Conservation (phyloP, 35 echinoderm and acorn worm genomes). For the Anneissia japonica region DNA sequence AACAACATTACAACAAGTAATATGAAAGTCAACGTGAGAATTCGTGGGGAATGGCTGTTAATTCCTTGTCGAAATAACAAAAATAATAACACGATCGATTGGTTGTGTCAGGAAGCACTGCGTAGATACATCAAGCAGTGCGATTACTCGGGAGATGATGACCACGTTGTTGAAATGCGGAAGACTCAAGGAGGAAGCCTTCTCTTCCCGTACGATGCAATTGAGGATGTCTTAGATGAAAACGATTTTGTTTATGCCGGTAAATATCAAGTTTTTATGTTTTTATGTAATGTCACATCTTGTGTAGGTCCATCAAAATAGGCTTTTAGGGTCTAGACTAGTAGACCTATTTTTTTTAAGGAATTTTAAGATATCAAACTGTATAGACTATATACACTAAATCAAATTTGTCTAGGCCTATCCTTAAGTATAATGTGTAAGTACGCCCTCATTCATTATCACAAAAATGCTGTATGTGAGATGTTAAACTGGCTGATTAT, state of each 20-base stretch:
- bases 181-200: constrained; percentile 72
- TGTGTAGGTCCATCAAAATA: too few species aligned
- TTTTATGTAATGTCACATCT: too few species aligned
- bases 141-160: constrained; percentile 9
- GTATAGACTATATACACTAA: too few species aligned
- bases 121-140: constrained; percentile 45
- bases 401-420: too few species aligned
- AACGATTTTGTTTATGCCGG: constrained; percentile 75
- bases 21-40: constrained; percentile 78
- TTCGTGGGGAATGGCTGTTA: constrained; percentile 80
- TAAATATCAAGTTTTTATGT: constrained; percentile 28
- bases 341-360: too few species aligned
- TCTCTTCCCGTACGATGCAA: constrained; percentile 60
- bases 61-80: constrained; percentile 57
- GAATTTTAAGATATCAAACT: too few species aligned
- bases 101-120: constrained; percentile 61
- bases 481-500: background rate
- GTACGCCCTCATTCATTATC: too few species aligned
- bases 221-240: constrained; percentile 74
- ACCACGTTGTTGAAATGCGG: constrained; percentile 60
- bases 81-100: constrained; percentile 29
- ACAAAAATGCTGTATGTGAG: too few species aligned
- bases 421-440: too few species aligned
- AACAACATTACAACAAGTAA: background rate
- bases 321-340: too few species aligned